Conservation (phyloP, 2,797 vertebrate genomes). For the Sardinella longiceps region DNA sequence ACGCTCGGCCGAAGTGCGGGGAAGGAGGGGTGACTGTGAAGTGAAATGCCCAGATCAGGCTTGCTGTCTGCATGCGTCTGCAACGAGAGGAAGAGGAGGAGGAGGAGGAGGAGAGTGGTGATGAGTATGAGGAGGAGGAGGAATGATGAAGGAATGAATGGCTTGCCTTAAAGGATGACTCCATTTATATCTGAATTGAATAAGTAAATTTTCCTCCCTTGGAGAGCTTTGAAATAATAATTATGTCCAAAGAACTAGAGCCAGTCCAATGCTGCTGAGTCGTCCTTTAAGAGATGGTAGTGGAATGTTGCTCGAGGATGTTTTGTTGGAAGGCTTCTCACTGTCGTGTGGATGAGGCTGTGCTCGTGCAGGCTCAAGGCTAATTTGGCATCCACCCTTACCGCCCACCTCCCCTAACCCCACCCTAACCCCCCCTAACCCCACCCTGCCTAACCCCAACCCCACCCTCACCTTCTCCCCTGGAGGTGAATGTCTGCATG, state of each 20-base stretch:
- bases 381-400: not conserved
- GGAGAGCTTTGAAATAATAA: not conserved
- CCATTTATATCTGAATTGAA: slow-evolving; percentile 20
- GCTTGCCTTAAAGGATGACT: slow-evolving; percentile 58
- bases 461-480: slow-evolving; percentile 54
- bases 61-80: slow-evolving; percentile 66
- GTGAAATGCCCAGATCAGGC: slow-evolving; percentile 57
- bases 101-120: not conserved
- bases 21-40: slow-evolving; percentile 50
- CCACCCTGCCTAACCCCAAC: not conserved
- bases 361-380: slow-evolving; percentile 28
- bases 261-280: not conserved
- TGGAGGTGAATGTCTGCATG: slow-evolving; percentile 72
- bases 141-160: not conserved
- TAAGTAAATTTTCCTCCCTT: not conserved
- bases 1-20: not conserved
- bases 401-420: not conserved
- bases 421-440: slow-evolving; percentile 14
- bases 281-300: slow-evolving; percentile 14
- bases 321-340: not conserved
- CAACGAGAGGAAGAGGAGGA: not conserved
- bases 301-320: slow-evolving; percentile 13
- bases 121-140: not conserved
- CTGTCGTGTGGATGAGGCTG: slow-evolving; percentile 51
- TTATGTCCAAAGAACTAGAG: not conserved